A percentile compares a stretch with the other conserved stretches of the same genome.
phyloP scores from a whole-genome alignment of 2,113 vertebrate genomes.

The Centropus unirufus region DNA sequence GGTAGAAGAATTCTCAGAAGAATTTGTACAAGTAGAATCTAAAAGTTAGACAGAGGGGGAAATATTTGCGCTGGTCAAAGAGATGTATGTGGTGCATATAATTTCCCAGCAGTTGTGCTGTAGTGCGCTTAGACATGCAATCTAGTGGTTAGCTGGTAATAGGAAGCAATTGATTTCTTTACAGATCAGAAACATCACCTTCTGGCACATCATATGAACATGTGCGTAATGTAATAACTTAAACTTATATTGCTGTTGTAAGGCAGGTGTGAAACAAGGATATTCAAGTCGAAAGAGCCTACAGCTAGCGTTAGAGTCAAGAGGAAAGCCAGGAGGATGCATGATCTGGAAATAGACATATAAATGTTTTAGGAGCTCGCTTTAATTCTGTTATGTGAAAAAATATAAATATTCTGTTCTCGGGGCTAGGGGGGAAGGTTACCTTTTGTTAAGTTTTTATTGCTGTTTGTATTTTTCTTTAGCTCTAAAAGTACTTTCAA shows the following conservation, averaged over 20 bases:
- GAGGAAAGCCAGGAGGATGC: neutral
- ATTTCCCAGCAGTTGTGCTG: conserved; percentile 17
- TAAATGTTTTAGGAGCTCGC: neutral
- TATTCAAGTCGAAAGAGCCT: neutral
- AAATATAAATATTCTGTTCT: neutral
- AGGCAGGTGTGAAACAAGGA: conserved; percentile 27
- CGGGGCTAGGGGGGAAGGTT: rapidly evolving
- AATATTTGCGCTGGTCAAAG: neutral
- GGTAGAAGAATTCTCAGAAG: neutral
- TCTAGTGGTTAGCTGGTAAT: conserved; percentile 13
- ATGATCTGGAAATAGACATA: neutral
- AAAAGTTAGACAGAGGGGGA: neutral
- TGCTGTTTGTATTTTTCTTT: neutral
- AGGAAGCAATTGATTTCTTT: conserved; percentile 47
- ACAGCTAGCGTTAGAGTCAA: neutral
- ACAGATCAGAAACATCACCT: conserved; percentile 27
- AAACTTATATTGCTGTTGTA: neutral
- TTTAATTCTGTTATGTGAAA: neutral
- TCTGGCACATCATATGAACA: neutral
- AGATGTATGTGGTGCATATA: neutral
- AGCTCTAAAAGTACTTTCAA: neutral
- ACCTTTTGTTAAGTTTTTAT: neutral
- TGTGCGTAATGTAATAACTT: conserved; percentile 1
- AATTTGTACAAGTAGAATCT: neutral
- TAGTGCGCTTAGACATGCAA: neutral